Percentiles rank a stretch among this genome's conserved stretches.
phyloP scores from a whole-genome alignment of 1,140 invertebrate species.

The Mamestra configurata region DNA sequence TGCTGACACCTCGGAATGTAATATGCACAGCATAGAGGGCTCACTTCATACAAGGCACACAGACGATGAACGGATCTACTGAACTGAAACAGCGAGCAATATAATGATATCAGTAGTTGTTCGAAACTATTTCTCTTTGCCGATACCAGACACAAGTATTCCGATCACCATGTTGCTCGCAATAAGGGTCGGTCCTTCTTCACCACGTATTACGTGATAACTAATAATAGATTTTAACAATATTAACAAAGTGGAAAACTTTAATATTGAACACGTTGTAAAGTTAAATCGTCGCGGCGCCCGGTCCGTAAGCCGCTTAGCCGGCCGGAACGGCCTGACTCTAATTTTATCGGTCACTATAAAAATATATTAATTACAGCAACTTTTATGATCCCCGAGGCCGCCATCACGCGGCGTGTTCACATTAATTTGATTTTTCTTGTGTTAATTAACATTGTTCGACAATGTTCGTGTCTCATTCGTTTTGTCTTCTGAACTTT shows the following conservation, averaged over 20 bases:
- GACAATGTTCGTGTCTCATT: not conserved
- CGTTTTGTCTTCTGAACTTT: not conserved
- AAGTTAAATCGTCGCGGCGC: not conserved
- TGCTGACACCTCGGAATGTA: no score
- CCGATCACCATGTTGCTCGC: no score
- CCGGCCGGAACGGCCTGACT: not conserved
- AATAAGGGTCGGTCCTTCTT: no score
- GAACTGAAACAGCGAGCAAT: no score
- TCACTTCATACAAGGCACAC: no score
- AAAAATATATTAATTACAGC: slow-evolving; percentile 12
- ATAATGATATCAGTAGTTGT: no score
- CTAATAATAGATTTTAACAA: not conserved
- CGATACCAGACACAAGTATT: no score
- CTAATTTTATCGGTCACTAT: not conserved
- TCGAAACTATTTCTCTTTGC: no score
- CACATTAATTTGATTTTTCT: not conserved
- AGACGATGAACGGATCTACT: no score
- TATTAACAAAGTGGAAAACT: not conserved
- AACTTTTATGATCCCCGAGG: not conserved
- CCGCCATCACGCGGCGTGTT: not conserved
- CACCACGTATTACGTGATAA: no score
- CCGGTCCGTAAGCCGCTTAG: not conserved
- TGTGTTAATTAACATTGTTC: not conserved
- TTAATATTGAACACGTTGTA: not conserved
- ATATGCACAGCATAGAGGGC: no score